Conservation (phyloP, 2,797 vertebrate genomes). For the Gallinago stenura region DNA sequence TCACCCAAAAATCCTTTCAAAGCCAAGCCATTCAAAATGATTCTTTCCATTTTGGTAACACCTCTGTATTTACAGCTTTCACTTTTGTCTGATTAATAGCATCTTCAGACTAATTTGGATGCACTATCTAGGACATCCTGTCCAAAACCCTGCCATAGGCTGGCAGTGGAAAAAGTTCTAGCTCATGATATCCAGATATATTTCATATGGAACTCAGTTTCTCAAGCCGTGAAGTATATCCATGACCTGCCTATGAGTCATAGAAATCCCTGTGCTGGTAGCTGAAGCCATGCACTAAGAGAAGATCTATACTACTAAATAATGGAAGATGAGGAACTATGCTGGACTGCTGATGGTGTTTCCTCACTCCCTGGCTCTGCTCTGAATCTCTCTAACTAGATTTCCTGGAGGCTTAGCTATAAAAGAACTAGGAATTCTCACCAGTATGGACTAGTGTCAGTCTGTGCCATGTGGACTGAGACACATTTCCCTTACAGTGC, state of each 20-base stretch:
- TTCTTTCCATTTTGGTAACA: not conserved
- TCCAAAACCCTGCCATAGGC: not conserved
- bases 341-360: not conserved
- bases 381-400: not conserved
- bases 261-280: not conserved
- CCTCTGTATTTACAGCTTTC: not conserved
- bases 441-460: not conserved
- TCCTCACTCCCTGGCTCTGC: not conserved
- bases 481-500: not conserved
- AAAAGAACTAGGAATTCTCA: not conserved
- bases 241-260: not conserved
- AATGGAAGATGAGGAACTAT: not conserved
- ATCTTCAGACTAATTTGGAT: not conserved
- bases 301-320: not conserved
- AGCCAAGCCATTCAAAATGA: not conserved
- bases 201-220: not conserved
- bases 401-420: not conserved
- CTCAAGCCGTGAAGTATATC: fast-evolving
- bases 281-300: not conserved
- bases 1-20: not conserved
- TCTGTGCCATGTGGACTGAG: not conserved
- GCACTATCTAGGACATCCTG: not conserved
- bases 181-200: not conserved
- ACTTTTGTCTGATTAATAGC: not conserved
- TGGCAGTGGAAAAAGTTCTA: not conserved